These are phyloP conservation scores for Cotesia chilonis DNA, from an alignment of 1,140 invertebrate genomes.

Conservation along the genomic window DNA sequence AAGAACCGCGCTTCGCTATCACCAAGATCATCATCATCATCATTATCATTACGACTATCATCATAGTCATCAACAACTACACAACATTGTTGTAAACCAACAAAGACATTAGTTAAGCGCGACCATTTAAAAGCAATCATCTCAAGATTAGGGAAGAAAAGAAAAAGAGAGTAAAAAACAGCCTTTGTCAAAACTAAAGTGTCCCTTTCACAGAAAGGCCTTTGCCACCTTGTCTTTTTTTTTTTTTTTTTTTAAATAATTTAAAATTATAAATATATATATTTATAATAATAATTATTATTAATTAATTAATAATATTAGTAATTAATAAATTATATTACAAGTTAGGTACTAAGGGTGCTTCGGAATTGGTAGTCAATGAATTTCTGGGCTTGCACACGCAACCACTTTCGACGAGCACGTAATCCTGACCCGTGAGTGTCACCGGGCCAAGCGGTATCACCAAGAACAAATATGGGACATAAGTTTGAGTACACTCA, in stretches of 20 bases:
- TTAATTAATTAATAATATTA: constrained; percentile 7
- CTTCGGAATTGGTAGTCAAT: constrained; percentile 30
- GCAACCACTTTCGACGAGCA: constrained; percentile 90
- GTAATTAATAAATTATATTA: constrained; percentile 44
- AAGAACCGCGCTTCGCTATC: constrained; percentile 31
- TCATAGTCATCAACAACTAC: too few relatives aligned
- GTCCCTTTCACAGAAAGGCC: constrained; percentile 25
- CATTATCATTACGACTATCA: too few relatives aligned
- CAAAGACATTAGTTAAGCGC: neutral
- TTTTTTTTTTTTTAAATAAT: neutral
- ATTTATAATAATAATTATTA: constrained; percentile 15
- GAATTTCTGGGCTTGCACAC: constrained; percentile 85
- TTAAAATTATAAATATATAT: constrained; percentile 7
- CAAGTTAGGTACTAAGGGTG: constrained; percentile 57
- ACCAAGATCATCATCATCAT: too few relatives aligned
- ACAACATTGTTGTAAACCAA: neutral
- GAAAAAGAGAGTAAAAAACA: constrained; percentile 40
- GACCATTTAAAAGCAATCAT: neutral
- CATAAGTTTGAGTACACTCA: constrained; percentile 90
- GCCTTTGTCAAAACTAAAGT: constrained; percentile 6
- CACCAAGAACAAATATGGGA: constrained; percentile 89
- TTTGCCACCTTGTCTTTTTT: neutral
- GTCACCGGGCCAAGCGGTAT: constrained; percentile 90
- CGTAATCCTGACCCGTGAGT: constrained; percentile 90
- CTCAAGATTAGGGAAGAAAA: constrained; percentile 35